Conservation (phyloP, 1,140 invertebrate species). For the Habropoda laboriosa region DNA sequence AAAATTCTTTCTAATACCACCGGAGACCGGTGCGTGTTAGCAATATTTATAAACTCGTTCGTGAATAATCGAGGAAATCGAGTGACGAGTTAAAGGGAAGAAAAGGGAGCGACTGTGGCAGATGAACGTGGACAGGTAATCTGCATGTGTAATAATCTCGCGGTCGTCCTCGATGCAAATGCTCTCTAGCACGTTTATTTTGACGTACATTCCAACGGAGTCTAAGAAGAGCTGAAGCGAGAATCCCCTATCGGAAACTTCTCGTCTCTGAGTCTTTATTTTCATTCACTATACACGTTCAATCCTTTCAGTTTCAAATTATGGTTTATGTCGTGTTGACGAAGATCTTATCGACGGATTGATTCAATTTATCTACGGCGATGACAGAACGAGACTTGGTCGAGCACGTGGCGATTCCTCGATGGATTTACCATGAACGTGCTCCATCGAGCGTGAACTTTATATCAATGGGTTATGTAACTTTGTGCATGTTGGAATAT, state of each 20-base stretch:
- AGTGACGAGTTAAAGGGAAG: slow-evolving; percentile 17
- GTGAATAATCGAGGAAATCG: slow-evolving; percentile 10
- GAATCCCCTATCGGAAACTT: too few relatives aligned
- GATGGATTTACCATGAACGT: slow-evolving; percentile 6
- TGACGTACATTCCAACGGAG: slow-evolving; percentile 19
- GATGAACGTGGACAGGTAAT: slow-evolving; percentile 42
- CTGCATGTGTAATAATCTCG: slow-evolving; percentile 47
- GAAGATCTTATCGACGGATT: too few relatives aligned
- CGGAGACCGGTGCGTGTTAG: too few relatives aligned
- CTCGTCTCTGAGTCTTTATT: too few relatives aligned
- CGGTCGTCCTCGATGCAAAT: slow-evolving; percentile 35
- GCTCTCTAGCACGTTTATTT: slow-evolving; percentile 2
- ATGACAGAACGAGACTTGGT: too few relatives aligned
- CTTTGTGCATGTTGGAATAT: too few relatives aligned
- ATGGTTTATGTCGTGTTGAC: too few relatives aligned
- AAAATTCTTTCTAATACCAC: too few relatives aligned
- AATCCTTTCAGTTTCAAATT: too few relatives aligned
- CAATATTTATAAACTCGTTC: not conserved
- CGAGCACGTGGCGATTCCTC: not conserved
- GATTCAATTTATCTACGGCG: too few relatives aligned
- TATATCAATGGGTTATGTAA: too few relatives aligned
- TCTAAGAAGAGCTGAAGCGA: not conserved
- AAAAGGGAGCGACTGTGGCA: not conserved
- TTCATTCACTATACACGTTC: too few relatives aligned
- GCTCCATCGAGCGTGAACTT: not conserved